Percentiles rank a stretch among this genome's conserved stretches.
Evolutionary conservation across 2,888 invertebrate genomes (phyloP).

Genomic region (Sialis fuliginosa): DNA sequence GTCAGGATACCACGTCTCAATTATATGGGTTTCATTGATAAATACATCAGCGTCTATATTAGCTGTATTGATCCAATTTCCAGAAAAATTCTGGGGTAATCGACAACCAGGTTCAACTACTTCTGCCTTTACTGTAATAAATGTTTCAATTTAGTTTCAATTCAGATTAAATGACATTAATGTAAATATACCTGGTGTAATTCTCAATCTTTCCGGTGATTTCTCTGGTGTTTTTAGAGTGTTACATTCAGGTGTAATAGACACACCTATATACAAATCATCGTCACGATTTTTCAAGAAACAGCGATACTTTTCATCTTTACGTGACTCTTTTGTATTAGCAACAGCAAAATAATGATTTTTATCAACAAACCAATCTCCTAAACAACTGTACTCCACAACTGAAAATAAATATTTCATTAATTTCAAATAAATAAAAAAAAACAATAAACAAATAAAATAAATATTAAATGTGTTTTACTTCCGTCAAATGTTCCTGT

Average conservation of each 20-base stretch:
- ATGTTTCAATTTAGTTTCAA: background rate
- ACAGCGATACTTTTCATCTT: slow-evolving; percentile 88
- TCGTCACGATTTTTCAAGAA: slow-evolving; percentile 89
- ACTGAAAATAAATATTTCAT: slow-evolving; percentile 24
- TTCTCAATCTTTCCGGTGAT: slow-evolving; percentile 73
- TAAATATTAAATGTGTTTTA: slow-evolving; percentile 17
- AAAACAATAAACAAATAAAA: background rate
- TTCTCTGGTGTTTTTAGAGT: slow-evolving; percentile 84
- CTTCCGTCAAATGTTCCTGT: slow-evolving; percentile 74
- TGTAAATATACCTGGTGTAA: slow-evolving; percentile 53
- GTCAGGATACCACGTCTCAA: slow-evolving; percentile 90
- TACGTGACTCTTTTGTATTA: slow-evolving; percentile 87
- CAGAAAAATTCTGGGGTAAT: slow-evolving; percentile 83
- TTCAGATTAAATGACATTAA: slow-evolving; percentile 6
- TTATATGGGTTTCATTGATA: slow-evolving; percentile 92
- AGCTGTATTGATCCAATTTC: slow-evolving; percentile 94
- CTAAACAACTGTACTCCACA: slow-evolving; percentile 83
- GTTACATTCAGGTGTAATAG: slow-evolving; percentile 87
- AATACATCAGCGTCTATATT: slow-evolving; percentile 88
- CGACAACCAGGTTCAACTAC: slow-evolving; percentile 81
- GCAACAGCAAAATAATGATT: slow-evolving; percentile 96
- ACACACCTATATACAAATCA: slow-evolving; percentile 78
- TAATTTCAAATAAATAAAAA: background rate
- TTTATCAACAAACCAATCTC: slow-evolving; percentile 90
- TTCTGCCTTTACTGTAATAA: slow-evolving; percentile 48